Percentiles rank a stretch among this genome's conserved stretches.
These are phyloP conservation scores for Eleginops maclovinus DNA, from an alignment of 2,113 vertebrate species.

Conservation along the genomic window DNA sequence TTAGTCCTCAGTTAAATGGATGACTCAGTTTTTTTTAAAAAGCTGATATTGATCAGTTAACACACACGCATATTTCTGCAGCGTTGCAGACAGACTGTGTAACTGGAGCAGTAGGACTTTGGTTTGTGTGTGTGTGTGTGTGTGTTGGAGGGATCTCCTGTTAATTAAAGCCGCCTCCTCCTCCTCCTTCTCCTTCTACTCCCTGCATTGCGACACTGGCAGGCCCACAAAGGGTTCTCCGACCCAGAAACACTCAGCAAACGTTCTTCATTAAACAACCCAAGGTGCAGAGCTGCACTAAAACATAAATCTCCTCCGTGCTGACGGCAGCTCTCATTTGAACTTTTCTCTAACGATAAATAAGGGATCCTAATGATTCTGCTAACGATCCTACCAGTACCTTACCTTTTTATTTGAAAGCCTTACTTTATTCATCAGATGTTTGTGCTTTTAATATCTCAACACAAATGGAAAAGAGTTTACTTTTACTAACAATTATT, in stretches of 20 bases:
- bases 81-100: slow-evolving; percentile 14
- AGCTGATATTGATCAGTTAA: slow-evolving; percentile 35
- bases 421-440: too few relatives aligned
- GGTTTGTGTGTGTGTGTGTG: slow-evolving; percentile 11
- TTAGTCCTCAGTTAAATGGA: slow-evolving; percentile 21
- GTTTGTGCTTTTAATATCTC: too few relatives aligned
- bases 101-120: slow-evolving; percentile 49
- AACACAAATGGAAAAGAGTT: too few relatives aligned
- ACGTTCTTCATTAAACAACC: slow-evolving; percentile 57
- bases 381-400: neutral
- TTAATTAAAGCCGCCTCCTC: slow-evolving; percentile 59
- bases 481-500: neutral
- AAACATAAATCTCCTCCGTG: neutral
- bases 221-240: slow-evolving; percentile 60
- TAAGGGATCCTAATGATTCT: neutral
- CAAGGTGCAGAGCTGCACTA: slow-evolving; percentile 29
- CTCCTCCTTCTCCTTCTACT: slow-evolving; percentile 43
- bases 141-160: neutral
- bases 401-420: too few relatives aligned
- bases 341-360: neutral
- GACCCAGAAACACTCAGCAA: slow-evolving; percentile 66
- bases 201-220: slow-evolving; percentile 82
- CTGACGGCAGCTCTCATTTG: neutral
- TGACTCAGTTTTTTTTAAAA: slow-evolving; percentile 34
- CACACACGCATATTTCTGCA: neutral